These are phyloP conservation scores for Molorchus minor DNA, from an alignment of 2,888 invertebrate species.

Conservation along the genomic window DNA sequence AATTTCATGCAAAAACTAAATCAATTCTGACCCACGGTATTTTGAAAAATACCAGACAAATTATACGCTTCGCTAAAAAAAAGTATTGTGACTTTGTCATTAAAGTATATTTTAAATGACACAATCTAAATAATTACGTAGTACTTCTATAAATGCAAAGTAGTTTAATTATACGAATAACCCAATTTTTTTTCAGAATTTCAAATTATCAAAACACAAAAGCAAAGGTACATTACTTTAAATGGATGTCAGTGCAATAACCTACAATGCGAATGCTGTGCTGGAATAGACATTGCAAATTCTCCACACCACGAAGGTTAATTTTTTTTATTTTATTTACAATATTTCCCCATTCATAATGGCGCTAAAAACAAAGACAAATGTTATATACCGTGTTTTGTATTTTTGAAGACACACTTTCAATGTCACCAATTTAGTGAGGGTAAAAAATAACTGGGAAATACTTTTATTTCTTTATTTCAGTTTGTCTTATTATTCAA, in stretches of 20 bases:
- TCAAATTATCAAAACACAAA: not conserved
- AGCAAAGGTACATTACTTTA: conserved; percentile 26
- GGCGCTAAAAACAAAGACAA: not conserved
- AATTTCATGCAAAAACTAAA: not conserved
- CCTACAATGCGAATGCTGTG: conserved; percentile 40
- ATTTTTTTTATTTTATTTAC: conserved; percentile 7
- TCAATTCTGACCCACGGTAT: not conserved
- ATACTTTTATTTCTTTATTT: too few species aligned
- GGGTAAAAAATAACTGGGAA: too few species aligned
- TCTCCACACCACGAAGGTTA: conserved; percentile 33
- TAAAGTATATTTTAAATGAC: not conserved
- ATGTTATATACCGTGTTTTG: too few species aligned
- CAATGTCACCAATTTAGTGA: too few species aligned
- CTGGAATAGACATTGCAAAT: conserved; percentile 30
- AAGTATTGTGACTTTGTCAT: not conserved
- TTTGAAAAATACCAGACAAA: not conserved
- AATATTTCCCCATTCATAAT: too few species aligned
- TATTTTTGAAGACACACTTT: too few species aligned
- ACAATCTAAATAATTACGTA: not conserved
- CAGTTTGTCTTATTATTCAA: conserved; percentile 36
- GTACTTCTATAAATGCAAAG: too few species aligned
- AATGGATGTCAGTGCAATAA: conserved; percentile 32
- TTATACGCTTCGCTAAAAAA: not conserved
- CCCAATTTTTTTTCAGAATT: conserved; percentile 12
- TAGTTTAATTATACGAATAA: not conserved